Percentiles rank a stretch among this genome's conserved stretches.
These are phyloP conservation scores for Scelioninae gen. 1 DNA, from an alignment of 2,888 invertebrate species.

Conservation along the genomic window DNA sequence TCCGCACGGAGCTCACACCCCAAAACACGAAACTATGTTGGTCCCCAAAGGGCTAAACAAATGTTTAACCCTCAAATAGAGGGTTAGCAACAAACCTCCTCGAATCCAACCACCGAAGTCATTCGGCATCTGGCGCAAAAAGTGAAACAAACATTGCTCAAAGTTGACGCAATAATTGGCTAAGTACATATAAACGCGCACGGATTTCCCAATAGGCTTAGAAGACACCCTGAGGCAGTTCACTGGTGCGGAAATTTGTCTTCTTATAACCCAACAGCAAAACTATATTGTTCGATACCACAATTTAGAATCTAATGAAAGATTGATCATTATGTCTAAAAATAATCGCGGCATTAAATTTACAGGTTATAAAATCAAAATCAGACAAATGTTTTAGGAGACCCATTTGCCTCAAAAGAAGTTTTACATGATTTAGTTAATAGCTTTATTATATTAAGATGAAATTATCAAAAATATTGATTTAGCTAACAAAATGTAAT, in stretches of 20 bases:
- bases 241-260: slow-evolving; percentile 8
- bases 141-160: slow-evolving; percentile 63
- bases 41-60: slow-evolving; percentile 59
- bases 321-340: too few relatives aligned
- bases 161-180: slow-evolving; percentile 62
- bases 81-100: slow-evolving; percentile 63
- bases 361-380: too few relatives aligned
- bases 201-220: slow-evolving; percentile 63
- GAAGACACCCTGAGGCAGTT: slow-evolving; percentile 20
- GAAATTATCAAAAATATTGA: too few relatives aligned
- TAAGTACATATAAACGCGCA: slow-evolving; percentile 53
- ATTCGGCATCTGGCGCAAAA: slow-evolving; percentile 63
- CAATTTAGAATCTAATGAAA: not conserved
- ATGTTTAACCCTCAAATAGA: slow-evolving; percentile 65
- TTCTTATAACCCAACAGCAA: not conserved
- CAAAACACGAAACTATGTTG: slow-evolving; percentile 46
- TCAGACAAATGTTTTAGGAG: too few relatives aligned
- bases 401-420: too few relatives aligned
- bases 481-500: too few relatives aligned
- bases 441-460: too few relatives aligned
- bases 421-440: too few relatives aligned
- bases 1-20: slow-evolving; percentile 36
- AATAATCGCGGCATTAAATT: too few relatives aligned
- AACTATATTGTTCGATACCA: not conserved
- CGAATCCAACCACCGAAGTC: slow-evolving; percentile 45